phyloP scores from a whole-genome alignment of 2,113 vertebrate species.

The Origma solitaria region DNA sequence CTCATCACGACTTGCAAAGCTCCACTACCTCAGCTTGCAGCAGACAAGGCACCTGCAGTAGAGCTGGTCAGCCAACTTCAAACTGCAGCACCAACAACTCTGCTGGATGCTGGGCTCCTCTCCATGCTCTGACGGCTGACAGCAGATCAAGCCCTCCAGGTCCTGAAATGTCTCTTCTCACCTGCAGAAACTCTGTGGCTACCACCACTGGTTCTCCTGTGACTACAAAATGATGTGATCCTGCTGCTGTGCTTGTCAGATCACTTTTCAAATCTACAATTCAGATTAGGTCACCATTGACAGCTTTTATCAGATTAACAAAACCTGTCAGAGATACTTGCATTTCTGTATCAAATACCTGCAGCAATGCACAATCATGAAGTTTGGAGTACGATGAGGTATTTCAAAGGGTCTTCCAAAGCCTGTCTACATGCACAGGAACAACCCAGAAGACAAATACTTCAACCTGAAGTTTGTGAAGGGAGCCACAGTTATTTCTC shows the following conservation, averaged over 20 bases:
- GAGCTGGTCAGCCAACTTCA: background rate
- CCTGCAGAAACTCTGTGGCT: background rate
- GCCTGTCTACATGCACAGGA: background rate
- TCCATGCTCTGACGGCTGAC: background rate
- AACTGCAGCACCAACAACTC: background rate
- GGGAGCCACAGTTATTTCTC: background rate
- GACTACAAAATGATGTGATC: background rate
- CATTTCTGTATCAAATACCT: background rate
- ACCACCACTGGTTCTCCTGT: background rate
- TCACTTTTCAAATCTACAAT: conserved; percentile 20
- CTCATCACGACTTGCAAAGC: background rate
- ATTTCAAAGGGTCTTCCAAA: background rate
- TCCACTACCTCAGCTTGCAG: background rate
- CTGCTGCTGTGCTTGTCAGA: background rate
- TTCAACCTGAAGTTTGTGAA: background rate
- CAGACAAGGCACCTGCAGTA: background rate
- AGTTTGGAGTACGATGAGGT: background rate
- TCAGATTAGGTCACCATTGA: background rate
- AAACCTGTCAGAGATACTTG: background rate
- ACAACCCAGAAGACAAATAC: background rate
- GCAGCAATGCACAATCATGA: background rate
- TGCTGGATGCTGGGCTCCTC: background rate
- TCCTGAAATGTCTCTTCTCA: background rate
- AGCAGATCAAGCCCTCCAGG: background rate
- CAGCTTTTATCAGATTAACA: background rate